Evolutionary conservation across 2,113 vertebrate genomes (phyloP).

Genomic region (Madoqua kirkii): DNA sequence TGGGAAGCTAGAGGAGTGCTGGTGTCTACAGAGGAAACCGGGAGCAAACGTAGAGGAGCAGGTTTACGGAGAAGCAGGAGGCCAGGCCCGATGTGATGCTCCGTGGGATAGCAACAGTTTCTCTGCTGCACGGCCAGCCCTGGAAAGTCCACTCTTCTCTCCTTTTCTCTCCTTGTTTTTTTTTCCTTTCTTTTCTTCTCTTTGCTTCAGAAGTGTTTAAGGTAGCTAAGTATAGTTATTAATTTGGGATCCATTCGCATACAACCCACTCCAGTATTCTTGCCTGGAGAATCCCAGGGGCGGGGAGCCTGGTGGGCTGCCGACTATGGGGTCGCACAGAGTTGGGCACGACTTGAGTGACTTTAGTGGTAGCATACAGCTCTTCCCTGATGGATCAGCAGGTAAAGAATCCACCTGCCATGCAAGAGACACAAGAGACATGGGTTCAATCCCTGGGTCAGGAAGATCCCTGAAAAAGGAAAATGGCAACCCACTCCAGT

Average conservation of each 20-base stretch:
- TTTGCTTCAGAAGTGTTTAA: background rate
- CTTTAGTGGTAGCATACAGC: background rate
- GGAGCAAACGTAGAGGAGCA: background rate
- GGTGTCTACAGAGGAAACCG: background rate
- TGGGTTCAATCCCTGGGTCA: background rate
- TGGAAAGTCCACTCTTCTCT: background rate
- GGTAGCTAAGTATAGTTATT: background rate
- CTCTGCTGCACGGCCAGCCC: too few relatives aligned
- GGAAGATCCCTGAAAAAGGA: background rate
- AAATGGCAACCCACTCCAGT: background rate
- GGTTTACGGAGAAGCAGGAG: background rate
- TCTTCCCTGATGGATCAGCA: background rate
- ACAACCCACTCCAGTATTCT: too few relatives aligned
- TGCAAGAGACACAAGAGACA: background rate
- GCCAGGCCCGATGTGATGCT: background rate
- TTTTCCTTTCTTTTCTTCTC: background rate
- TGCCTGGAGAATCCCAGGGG: too few relatives aligned
- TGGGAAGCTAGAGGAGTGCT: background rate
- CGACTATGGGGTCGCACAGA: too few relatives aligned
- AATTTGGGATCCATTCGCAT: background rate
- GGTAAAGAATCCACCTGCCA: rapidly evolving
- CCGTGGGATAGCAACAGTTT: background rate
- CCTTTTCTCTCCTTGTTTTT: background rate
- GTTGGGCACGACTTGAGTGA: too few relatives aligned
- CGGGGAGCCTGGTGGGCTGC: too few relatives aligned